Conservation (phyloP, 1,140 invertebrate species). For the Drosophila bipectinata region DNA sequence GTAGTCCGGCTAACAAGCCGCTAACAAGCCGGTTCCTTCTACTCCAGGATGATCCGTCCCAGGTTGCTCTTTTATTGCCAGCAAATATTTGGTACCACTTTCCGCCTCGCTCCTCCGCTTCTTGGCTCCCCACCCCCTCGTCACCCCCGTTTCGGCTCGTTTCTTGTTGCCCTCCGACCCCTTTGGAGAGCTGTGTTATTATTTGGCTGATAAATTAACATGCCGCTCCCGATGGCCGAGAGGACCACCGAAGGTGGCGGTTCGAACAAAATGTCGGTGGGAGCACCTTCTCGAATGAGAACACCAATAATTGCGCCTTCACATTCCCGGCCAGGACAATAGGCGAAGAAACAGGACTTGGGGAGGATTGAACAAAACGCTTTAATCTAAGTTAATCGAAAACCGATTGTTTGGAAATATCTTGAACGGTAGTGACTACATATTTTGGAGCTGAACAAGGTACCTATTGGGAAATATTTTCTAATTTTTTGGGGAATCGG, state of each 20-base stretch:
- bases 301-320: conserved; percentile 3
- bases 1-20: conserved; percentile 69
- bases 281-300: conserved; percentile 17
- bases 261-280: conserved; percentile 9
- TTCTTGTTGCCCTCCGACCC: conserved; percentile 33
- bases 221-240: conserved; percentile 46
- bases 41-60: conserved; percentile 50
- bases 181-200: conserved; percentile 54
- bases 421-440: background rate
- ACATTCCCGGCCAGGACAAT: conserved; percentile 34
- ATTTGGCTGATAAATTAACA: conserved; percentile 80
- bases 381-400: too few relatives aligned
- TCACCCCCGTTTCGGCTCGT: conserved; percentile 46
- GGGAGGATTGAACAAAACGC: conserved; percentile 12
- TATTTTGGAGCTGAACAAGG: background rate
- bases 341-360: conserved; percentile 6
- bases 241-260: conserved; percentile 63
- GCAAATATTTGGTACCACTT: conserved; percentile 67
- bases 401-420: background rate
- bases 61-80: conserved; percentile 62
- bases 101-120: conserved; percentile 1
- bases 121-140: too few relatives aligned
- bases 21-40: conserved; percentile 64
- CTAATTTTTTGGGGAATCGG: background rate
- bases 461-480: too few relatives aligned